Conservation (phyloP, 2,113 vertebrate genomes). For the Forbesichthys papilliferus region DNA sequence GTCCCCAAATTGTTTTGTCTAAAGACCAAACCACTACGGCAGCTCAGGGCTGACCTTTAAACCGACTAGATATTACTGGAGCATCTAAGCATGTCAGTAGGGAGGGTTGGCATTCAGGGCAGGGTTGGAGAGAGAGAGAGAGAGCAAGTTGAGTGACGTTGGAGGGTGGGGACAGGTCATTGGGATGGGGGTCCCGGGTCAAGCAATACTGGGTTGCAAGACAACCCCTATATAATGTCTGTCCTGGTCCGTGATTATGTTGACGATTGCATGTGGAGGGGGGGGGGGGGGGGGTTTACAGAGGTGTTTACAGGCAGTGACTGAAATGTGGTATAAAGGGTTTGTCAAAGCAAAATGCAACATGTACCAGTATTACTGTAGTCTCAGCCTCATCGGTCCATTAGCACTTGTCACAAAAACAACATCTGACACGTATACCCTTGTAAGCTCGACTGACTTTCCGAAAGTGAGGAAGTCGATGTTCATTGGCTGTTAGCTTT, state of each 20-base stretch:
- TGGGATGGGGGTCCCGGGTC: slow-evolving; percentile 55
- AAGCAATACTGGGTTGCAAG: slow-evolving; percentile 71
- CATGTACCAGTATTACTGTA: slow-evolving; percentile 30
- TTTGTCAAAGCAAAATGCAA: slow-evolving; percentile 6
- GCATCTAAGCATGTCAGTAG: slow-evolving; percentile 69
- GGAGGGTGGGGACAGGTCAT: slow-evolving; percentile 23
- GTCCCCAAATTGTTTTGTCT: slow-evolving; percentile 62
- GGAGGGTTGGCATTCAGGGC: slow-evolving; percentile 37
- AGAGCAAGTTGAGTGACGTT: slow-evolving; percentile 44
- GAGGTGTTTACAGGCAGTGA: neutral
- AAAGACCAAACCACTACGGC: slow-evolving; percentile 61
- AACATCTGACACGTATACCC: too few species aligned
- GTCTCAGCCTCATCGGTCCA: too few species aligned
- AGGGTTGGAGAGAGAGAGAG: slow-evolving; percentile 25
- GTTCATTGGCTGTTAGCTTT: too few species aligned
- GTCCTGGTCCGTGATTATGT: slow-evolving; percentile 72
- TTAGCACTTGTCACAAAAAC: too few species aligned
- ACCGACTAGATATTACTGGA: slow-evolving; percentile 65
- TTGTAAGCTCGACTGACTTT: too few species aligned
- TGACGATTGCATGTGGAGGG: slow-evolving; percentile 21
- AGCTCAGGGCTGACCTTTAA: slow-evolving; percentile 66
- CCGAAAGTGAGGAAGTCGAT: too few species aligned
- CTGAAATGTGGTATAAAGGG: neutral
- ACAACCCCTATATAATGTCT: slow-evolving; percentile 67
- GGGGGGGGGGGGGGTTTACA: neutral